phyloP scores from a whole-genome alignment of 2,888 invertebrate genomes.

The Morinoia aosen region DNA sequence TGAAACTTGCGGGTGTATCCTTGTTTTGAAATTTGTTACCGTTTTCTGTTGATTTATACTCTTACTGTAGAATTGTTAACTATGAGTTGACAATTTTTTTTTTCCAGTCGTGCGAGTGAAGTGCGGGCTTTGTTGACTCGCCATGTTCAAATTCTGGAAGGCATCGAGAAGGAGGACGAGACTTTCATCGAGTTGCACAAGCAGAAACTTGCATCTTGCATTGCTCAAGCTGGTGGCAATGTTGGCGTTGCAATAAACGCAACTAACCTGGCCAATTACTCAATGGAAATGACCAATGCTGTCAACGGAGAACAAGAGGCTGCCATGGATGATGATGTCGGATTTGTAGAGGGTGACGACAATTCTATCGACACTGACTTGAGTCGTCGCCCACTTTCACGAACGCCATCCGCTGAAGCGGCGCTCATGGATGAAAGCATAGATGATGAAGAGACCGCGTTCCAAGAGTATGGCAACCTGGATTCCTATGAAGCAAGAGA shows the following conservation, averaged over 20 bases:
- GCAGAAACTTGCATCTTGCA: not conserved
- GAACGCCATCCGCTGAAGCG: not conserved
- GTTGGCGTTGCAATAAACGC: not conserved
- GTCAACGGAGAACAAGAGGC: not conserved
- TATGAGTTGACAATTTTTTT: constrained; percentile 48
- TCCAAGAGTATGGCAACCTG: constrained; percentile 10
- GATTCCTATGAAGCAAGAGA: constrained; percentile 69
- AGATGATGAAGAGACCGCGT: constrained; percentile 43
- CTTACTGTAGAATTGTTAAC: not conserved
- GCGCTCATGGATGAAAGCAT: not conserved
- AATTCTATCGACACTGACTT: constrained; percentile 24
- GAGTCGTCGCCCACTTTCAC: not conserved
- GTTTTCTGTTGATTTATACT: not conserved
- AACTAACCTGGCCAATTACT: not conserved
- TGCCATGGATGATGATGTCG: constrained; percentile 48
- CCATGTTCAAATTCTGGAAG: constrained; percentile 75
- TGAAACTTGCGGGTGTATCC: not conserved
- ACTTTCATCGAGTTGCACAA: constrained; percentile 63
- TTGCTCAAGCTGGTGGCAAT: not conserved
- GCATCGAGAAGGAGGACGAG: constrained; percentile 71
- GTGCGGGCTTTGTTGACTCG: constrained; percentile 81
- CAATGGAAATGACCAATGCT: constrained; percentile 34
- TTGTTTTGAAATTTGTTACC: not conserved
- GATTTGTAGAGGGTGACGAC: constrained; percentile 46
- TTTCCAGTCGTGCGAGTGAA: constrained; percentile 75